phyloP scores from a whole-genome alignment of 2,113 vertebrate species.

The Butorides virescens region DNA sequence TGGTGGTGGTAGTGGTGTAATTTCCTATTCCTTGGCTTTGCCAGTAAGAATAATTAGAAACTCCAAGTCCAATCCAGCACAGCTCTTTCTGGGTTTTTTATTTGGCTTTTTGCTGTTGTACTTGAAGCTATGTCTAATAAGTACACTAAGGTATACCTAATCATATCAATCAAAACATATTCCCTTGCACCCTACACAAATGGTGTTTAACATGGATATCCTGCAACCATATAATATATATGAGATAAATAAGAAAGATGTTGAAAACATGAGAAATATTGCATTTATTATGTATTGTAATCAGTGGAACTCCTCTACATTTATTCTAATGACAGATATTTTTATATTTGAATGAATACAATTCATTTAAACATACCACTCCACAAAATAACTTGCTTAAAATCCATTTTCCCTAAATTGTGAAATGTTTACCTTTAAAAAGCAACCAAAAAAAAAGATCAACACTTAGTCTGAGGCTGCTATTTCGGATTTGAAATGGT shows the following conservation, averaged over 20 bases:
- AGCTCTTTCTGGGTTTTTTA: not conserved
- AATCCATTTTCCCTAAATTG: not conserved
- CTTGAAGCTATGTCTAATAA: not conserved
- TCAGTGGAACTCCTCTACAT: not conserved
- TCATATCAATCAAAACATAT: not conserved
- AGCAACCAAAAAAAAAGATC: not conserved
- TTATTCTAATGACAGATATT: not conserved
- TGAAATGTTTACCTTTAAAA: not conserved
- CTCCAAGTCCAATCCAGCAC: not conserved
- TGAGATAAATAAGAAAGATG: not conserved
- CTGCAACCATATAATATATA: not conserved
- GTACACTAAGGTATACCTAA: not conserved
- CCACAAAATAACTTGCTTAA: not conserved
- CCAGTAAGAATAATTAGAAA: not conserved
- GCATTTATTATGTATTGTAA: not conserved
- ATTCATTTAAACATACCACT: not conserved
- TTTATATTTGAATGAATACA: not conserved
- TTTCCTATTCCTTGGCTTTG: not conserved
- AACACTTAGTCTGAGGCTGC: not conserved
- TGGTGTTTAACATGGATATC: not conserved
- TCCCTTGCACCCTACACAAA: not conserved
- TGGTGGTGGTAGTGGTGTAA: not conserved
- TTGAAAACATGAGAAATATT: not conserved
- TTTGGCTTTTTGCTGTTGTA: not conserved
- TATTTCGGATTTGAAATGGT: not conserved